Percentiles rank a stretch among this genome's conserved stretches.
These are phyloP conservation scores for Anodontia alba DNA, from an alignment of 2,888 invertebrate species.

Conservation along the genomic window DNA sequence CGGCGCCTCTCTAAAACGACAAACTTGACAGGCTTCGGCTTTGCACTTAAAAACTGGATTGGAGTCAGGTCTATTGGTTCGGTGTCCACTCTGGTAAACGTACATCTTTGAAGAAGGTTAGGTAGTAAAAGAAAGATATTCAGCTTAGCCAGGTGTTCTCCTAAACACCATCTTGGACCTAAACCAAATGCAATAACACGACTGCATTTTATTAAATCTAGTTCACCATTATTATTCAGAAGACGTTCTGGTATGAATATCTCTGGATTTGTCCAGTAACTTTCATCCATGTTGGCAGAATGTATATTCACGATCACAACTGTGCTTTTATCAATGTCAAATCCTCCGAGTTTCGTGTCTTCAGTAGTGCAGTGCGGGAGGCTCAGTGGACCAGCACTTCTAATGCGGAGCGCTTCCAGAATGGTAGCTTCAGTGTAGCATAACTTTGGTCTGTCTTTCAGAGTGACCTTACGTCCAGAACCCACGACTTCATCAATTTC, in stretches of 20 bases:
- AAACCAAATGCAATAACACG: conserved; percentile 61
- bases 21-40: conserved; percentile 14
- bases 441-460: conserved; percentile 45
- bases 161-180: conserved; percentile 71
- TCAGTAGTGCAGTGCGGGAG: conserved; percentile 65
- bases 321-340: conserved; percentile 18
- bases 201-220: conserved; percentile 36
- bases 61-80: neutral
- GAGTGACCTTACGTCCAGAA: conserved; percentile 28
- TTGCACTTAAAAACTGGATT: conserved; percentile 13
- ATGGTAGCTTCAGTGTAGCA: conserved; percentile 64
- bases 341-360: conserved; percentile 30
- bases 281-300: conserved; percentile 45
- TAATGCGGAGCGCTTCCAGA: conserved; percentile 61
- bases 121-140: conserved; percentile 70
- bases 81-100: conserved; percentile 24
- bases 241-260: conserved; percentile 52
- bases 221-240: neutral
- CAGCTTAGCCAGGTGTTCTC: conserved; percentile 72
- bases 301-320: conserved; percentile 50
- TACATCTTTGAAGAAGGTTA: conserved; percentile 61
- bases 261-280: conserved; percentile 35
- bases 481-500: conserved; percentile 70
- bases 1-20: neutral
- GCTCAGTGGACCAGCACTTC: conserved; percentile 57